Conservation (phyloP, 2,888 invertebrate genomes). For the Polymixis flavicincta region DNA sequence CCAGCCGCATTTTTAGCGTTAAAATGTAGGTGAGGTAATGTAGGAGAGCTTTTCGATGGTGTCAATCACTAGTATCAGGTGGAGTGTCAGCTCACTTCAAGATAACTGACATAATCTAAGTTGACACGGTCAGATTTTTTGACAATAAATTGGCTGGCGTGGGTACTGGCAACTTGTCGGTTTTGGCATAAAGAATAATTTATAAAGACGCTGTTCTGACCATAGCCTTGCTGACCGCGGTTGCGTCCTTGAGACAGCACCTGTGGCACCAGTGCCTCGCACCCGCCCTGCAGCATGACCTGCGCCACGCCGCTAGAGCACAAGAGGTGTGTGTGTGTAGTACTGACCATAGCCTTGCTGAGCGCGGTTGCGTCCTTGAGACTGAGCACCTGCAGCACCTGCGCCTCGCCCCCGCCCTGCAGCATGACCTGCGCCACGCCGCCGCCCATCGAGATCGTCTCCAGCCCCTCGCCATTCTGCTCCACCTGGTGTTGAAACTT, state of each 20-base stretch:
- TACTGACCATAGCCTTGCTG: constrained; percentile 93
- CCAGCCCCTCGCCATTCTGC: constrained; percentile 94
- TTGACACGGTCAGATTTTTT: neutral
- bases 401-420: constrained; percentile 92
- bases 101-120: neutral
- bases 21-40: neutral
- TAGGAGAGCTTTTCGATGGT: neutral
- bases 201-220: constrained; percentile 71
- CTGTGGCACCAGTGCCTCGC: constrained; percentile 95
- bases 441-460: constrained; percentile 94
- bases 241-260: constrained; percentile 96
- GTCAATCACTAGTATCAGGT: neutral
- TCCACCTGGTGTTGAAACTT: constrained; percentile 91
- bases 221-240: constrained; percentile 95
- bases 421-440: constrained; percentile 96
- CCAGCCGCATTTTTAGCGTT: too few species aligned
- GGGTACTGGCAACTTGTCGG: neutral
- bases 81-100: neutral
- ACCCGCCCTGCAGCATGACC: constrained; percentile 93
- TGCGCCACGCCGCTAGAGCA: constrained; percentile 92
- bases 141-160: neutral
- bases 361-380: constrained; percentile 96
- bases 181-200: neutral
- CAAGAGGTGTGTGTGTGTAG: too few species aligned
- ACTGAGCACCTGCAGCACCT: constrained; percentile 95